Evolutionary conservation across 2,888 invertebrate species (phyloP).

Genomic region (Temnothorax ravouxi): DNA sequence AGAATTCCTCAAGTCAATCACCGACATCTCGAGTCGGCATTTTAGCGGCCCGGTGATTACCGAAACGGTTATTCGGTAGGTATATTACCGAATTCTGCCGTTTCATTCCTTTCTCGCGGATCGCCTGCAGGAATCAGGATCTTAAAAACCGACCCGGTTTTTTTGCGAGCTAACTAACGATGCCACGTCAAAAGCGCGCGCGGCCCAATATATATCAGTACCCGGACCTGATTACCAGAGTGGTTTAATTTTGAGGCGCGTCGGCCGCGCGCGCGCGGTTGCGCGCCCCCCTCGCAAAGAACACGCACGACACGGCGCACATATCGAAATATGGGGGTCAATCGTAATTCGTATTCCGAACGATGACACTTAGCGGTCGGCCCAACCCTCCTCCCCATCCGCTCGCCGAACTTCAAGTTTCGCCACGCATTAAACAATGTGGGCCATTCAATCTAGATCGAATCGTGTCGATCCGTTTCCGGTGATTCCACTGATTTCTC

Average conservation of each 20-base stretch:
- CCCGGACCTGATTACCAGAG: constrained; percentile 39
- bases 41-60: neutral
- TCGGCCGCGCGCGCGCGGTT: neutral
- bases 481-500: constrained; percentile 1
- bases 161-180: constrained; percentile 69
- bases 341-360: constrained; percentile 57
- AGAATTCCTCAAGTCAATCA: neutral
- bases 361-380: constrained; percentile 29
- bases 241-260: constrained; percentile 28
- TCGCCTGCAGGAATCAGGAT: neutral
- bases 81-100: neutral
- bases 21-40: neutral
- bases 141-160: constrained; percentile 55
- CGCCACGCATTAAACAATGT: constrained; percentile 21
- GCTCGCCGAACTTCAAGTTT: constrained; percentile 17
- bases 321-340: constrained; percentile 49
- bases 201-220: constrained; percentile 45
- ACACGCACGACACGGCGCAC: constrained; percentile 17
- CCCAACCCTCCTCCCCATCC: constrained; percentile 35
- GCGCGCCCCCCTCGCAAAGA: neutral
- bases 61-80: neutral
- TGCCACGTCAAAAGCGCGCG: constrained; percentile 53
- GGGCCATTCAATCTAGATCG: constrained; percentile 33
- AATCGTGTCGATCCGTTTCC: constrained; percentile 15
- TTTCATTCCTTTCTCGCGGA: neutral